Conservation (phyloP, 2,888 invertebrate genomes). For the Amiota minor region DNA sequence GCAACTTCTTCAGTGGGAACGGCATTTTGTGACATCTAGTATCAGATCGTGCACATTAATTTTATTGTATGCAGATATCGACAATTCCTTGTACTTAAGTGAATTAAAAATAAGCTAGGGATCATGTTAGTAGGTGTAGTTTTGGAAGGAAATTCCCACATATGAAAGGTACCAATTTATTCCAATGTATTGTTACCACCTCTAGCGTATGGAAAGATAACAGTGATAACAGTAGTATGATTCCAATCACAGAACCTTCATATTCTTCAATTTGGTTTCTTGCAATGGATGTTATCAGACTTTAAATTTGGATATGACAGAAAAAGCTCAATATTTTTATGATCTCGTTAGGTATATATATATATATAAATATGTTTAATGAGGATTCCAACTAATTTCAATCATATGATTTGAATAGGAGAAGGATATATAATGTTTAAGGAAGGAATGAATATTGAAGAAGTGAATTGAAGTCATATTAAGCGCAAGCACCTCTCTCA, state of each 20-base stretch:
- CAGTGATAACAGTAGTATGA: not conserved
- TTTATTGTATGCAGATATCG: conserved; percentile 76
- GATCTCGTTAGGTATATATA: too few relatives aligned
- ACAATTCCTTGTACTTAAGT: conserved; percentile 20
- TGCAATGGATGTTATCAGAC: conserved; percentile 79
- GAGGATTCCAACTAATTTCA: conserved; percentile 75
- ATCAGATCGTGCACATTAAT: conserved; percentile 76
- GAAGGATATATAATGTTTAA: conserved; percentile 75
- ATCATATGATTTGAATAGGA: conserved; percentile 81
- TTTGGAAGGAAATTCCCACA: conserved; percentile 91
- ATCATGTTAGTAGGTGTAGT: conserved; percentile 85
- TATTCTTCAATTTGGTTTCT: conserved; percentile 94
- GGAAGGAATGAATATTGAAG: conserved; percentile 84
- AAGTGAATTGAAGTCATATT: conserved; percentile 90
- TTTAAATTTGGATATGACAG: conserved; percentile 89
- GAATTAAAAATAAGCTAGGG: not conserved
- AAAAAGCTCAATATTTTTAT: conserved; percentile 81
- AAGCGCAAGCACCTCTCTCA: conserved; percentile 82
- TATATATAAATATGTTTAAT: too few relatives aligned
- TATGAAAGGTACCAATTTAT: conserved; percentile 89
- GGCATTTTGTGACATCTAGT: conserved; percentile 90
- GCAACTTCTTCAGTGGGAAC: conserved; percentile 80
- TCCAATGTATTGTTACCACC: conserved; percentile 75
- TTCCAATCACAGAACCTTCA: conserved; percentile 54
- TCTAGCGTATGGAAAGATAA: too few relatives aligned